Evolutionary conservation across 2,888 invertebrate genomes (phyloP).

Genomic region (Lapara coniferarum): DNA sequence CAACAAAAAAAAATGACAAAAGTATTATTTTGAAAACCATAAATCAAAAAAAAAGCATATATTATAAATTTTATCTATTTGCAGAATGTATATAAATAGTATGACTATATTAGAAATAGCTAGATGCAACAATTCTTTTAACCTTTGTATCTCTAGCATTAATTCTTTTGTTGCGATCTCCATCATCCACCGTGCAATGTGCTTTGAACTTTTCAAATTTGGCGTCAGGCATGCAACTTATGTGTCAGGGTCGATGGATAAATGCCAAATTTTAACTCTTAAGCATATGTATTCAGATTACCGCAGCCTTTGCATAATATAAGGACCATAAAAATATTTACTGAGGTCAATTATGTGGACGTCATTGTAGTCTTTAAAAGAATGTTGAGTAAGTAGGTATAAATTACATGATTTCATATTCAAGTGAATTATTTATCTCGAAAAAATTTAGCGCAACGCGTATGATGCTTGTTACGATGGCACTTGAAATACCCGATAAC

Average conservation of each 20-base stretch:
- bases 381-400: not conserved
- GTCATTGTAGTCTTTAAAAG: not conserved
- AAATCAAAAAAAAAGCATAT: not conserved
- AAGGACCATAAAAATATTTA: conserved; percentile 25
- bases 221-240: conserved; percentile 27
- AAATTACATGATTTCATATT: not conserved
- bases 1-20: conserved; percentile 18
- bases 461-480: conserved; percentile 35
- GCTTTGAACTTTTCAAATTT: conserved; percentile 21
- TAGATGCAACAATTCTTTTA: not conserved
- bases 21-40: not conserved
- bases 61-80: no score
- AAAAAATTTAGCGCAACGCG: conserved; percentile 31
- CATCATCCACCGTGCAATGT: conserved; percentile 24
- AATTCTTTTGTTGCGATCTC: conserved; percentile 1
- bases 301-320: conserved; percentile 38
- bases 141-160: conserved; percentile 10
- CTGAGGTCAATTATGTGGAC: not conserved
- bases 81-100: not conserved
- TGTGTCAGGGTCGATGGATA: conserved; percentile 36
- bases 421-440: conserved; percentile 26
- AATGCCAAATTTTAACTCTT: conserved; percentile 37
- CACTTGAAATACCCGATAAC: conserved; percentile 45
- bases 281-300: conserved; percentile 36
- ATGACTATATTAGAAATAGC: not conserved